These are phyloP conservation scores for Apus apus DNA, from an alignment of 2,113 vertebrate genomes.

Conservation along the genomic window DNA sequence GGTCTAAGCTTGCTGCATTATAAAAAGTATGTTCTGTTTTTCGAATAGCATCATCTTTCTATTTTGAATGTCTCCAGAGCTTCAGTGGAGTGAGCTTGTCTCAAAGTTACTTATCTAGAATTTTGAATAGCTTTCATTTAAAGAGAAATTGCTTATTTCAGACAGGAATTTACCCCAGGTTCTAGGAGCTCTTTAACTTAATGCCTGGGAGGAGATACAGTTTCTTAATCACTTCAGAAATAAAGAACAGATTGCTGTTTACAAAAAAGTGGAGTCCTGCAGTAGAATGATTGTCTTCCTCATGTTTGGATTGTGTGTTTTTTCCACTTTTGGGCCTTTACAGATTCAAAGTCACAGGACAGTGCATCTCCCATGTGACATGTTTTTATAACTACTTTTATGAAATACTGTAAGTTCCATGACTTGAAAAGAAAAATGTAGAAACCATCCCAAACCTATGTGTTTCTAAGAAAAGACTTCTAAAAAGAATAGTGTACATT, in stretches of 20 bases:
- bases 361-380: not conserved
- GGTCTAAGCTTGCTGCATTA: not conserved
- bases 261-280: not conserved
- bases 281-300: not conserved
- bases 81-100: not conserved
- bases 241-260: not conserved
- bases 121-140: not conserved
- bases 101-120: not conserved
- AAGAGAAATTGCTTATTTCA: not conserved
- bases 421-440: not conserved
- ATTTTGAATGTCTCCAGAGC: not conserved
- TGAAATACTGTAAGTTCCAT: not conserved
- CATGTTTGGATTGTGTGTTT: not conserved
- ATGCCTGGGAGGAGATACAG: not conserved
- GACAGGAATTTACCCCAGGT: not conserved
- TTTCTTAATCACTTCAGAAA: not conserved
- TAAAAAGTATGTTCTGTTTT: not conserved
- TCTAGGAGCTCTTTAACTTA: not conserved
- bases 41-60: not conserved
- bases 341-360: not conserved
- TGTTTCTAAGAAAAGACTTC: not conserved
- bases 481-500: not conserved
- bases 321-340: not conserved
- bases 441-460: not conserved
- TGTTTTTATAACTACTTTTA: not conserved